Percentiles rank a stretch among this genome's conserved stretches.
Evolutionary conservation across 2,888 invertebrate species (phyloP).

Genomic region (Xestia ashworthii): DNA sequence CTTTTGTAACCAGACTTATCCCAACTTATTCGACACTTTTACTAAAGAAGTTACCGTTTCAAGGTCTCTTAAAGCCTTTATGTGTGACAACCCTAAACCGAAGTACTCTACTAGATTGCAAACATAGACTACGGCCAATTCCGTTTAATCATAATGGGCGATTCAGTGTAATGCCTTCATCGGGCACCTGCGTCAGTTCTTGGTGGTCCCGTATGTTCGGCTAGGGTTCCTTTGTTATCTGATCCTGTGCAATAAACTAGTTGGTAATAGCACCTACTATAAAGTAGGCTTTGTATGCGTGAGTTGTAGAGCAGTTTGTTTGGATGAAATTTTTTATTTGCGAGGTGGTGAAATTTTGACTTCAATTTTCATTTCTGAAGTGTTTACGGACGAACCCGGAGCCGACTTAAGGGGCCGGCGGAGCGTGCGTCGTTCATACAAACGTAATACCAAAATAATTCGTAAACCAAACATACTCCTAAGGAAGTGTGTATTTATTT

Average conservation of each 20-base stretch:
- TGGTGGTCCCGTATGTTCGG: constrained; percentile 70
- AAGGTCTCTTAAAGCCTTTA: constrained; percentile 6
- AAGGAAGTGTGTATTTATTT: no score
- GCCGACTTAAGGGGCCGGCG: no score
- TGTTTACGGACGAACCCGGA: not conserved
- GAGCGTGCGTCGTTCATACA: no score
- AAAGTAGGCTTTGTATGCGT: constrained; percentile 40
- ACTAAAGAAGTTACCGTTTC: not conserved
- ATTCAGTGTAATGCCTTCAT: constrained; percentile 89
- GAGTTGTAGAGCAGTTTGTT: constrained; percentile 26
- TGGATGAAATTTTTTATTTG: constrained; percentile 31
- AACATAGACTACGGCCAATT: constrained; percentile 82
- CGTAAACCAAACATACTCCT: no score
- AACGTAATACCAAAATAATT: no score
- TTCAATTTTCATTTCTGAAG: not conserved
- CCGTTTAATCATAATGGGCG: constrained; percentile 86
- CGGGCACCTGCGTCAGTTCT: constrained; percentile 82
- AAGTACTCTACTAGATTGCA: constrained; percentile 83
- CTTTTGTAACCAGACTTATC: not conserved
- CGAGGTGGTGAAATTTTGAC: not conserved
- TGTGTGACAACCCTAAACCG: constrained; percentile 57
- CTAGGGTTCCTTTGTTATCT: constrained; percentile 64
- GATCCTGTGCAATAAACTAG: constrained; percentile 63
- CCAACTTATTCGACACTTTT: not conserved
- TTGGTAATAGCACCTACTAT: constrained; percentile 57